Percentiles rank a stretch among this genome's conserved stretches.
These are phyloP conservation scores for Oophaga pumilio DNA, from an alignment of 2,113 vertebrate species.

Conservation along the genomic window DNA sequence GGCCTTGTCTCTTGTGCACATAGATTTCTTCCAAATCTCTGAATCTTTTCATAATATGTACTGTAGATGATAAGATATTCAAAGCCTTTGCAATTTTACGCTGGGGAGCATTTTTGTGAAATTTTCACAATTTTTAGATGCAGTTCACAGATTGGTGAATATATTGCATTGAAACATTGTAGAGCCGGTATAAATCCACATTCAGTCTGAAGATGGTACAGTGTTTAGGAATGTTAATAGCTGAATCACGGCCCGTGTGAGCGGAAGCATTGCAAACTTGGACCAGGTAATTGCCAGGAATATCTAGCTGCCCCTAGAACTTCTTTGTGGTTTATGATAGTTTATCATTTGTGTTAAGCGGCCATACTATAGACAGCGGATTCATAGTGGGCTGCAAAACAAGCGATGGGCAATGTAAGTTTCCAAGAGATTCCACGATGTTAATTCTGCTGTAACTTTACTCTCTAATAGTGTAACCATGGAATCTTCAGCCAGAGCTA, in stretches of 20 bases:
- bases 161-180: too few species aligned
- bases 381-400: not conserved
- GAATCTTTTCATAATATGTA: too few species aligned
- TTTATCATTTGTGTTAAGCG: not conserved
- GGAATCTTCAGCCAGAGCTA: not conserved
- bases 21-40: too few species aligned
- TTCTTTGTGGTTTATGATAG: not conserved
- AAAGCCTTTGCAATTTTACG: too few species aligned
- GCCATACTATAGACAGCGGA: not conserved
- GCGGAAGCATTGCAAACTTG: not conserved
- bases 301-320: not conserved
- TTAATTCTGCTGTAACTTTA: not conserved
- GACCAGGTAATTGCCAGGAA: not conserved
- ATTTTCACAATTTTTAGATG: too few species aligned
- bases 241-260: not conserved
- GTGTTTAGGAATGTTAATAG: not conserved
- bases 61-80: too few species aligned
- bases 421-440: not conserved
- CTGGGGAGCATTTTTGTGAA: too few species aligned
- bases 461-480: not conserved
- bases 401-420: not conserved
- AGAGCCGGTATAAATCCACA: too few species aligned
- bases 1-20: too few species aligned
- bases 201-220: too few species aligned
- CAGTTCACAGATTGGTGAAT: too few species aligned